These are phyloP conservation scores for Eupelmus urozonus DNA, from an alignment of 2,888 invertebrate genomes.

Conservation along the genomic window DNA sequence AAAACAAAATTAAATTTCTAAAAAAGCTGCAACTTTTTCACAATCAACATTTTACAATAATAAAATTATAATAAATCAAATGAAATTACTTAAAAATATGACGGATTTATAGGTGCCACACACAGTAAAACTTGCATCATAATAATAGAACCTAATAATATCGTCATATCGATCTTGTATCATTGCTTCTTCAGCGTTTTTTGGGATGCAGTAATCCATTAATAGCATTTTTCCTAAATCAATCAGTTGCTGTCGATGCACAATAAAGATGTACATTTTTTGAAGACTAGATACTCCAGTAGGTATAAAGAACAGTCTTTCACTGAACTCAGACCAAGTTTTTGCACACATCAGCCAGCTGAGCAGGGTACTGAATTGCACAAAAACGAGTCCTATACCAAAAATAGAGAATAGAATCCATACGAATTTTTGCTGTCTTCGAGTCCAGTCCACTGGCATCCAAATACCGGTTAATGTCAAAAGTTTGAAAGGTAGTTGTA, in stretches of 20 bases:
- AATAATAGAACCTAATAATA: constrained; percentile 28
- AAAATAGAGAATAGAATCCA: constrained; percentile 12
- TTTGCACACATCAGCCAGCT: not conserved
- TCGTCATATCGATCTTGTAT: constrained; percentile 25
- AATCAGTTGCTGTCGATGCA: constrained; percentile 8
- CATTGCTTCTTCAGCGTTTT: constrained; percentile 7
- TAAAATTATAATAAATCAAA: no score
- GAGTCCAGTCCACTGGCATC: constrained; percentile 25
- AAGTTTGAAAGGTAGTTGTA: constrained; percentile 27
- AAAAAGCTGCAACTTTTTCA: no score
- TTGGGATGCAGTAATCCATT: constrained; percentile 11
- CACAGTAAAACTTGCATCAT: no score
- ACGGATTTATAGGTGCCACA: no score
- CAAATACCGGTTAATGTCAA: constrained; percentile 25
- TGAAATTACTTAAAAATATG: no score
- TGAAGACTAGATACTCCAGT: constrained; percentile 21
- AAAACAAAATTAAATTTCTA: no score
- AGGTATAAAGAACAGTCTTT: constrained; percentile 33
- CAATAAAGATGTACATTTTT: constrained; percentile 10
- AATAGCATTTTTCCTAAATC: constrained; percentile 20
- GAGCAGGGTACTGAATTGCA: constrained; percentile 20
- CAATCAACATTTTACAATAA: no score
- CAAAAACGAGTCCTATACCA: not conserved
- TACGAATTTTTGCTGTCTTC: not conserved
- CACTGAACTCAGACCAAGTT: constrained; percentile 20